These are phyloP conservation scores for Trididemnum clinides DNA, from an alignment of 23 tunicate species.

Conservation along the genomic window DNA sequence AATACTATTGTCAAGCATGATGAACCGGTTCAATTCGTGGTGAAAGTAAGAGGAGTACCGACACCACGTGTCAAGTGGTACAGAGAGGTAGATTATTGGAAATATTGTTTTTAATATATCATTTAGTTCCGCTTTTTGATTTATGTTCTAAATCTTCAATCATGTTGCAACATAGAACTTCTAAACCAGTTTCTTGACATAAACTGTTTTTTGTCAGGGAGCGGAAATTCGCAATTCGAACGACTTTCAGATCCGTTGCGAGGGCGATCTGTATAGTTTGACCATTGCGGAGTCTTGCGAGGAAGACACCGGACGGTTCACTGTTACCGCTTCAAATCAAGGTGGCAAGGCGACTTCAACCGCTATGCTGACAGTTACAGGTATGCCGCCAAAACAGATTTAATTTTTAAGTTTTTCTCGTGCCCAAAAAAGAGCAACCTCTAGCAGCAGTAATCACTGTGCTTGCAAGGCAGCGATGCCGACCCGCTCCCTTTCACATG, in stretches of 20 bases:
- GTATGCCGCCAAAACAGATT: no score
- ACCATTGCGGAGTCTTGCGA: constrained; percentile 75
- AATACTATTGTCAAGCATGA: constrained; percentile 60
- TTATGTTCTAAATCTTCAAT: no score
- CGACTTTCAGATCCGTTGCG: constrained; percentile 91
- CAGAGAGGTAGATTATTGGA: constrained; percentile 92
- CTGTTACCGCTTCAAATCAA: constrained; percentile 88
- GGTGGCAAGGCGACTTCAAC: constrained; percentile 94
- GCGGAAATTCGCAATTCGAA: constrained; percentile 80
- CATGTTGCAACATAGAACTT: no score
- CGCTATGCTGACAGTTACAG: constrained; percentile 81
- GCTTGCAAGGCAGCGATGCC: no score
- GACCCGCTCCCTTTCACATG: not conserved
- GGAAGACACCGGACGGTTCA: constrained; percentile 91
- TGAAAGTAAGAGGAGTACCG: constrained; percentile 63
- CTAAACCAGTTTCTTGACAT: no score
- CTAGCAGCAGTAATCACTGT: no score
- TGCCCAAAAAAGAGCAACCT: no score
- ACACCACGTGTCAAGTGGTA: constrained; percentile 91
- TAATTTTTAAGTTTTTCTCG: no score
- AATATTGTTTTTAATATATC: no score
- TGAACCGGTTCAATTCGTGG: constrained; percentile 64
- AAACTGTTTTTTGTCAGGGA: constrained; percentile 61
- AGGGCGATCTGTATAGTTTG: constrained; percentile 79
- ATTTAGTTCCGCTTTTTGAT: no score